Base-by-base conservation (phyloP, 2,113 vertebrate species). In the Onychostruthus taczanowskii region DNA sequence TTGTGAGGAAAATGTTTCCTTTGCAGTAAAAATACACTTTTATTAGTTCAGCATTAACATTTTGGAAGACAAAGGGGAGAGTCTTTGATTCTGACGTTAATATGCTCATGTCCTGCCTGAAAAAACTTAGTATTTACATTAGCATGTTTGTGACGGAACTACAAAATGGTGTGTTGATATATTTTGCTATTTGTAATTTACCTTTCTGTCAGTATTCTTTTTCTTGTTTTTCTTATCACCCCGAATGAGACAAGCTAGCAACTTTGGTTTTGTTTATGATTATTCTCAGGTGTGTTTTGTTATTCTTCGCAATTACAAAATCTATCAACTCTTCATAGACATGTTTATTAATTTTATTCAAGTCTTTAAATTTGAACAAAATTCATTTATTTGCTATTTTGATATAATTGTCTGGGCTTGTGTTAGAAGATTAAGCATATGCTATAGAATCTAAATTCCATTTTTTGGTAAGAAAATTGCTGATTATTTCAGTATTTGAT, bases 351-450 rank as follows among this genome's bases (percentile, higher is more conserved):
- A 73, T 78, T 85, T 94, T 93, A 81, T 91, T 95, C 49, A 68
- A 80, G 37, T 70, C 62, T 80, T 96, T 96, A 86, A 89, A 93
- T 95, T 92, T 97, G 93, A 97, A 90, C 20, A 20, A 87, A 94
- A 95, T 79, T 79, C 26, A 73, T 96, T 97, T 98, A 95, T 97
- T 96, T 97, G 90, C 90, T 94, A 97, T 97, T 97, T 93, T 89
- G 22, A 49, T 96, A 82, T 94, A 97, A 98, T 97, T 96, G 69
- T 84, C 43, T 50, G 22, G 87, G 90, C 66, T 94, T 85, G 39
- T 96, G 77, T 96, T 97, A 92, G 91, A 96, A 97, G 93, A 97
- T 97, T 95, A 95, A 73, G 75, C 88, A 81, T 95, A 90, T 97
- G 84, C 90, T 93, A 14, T 78, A 69, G 64, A 95, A 93, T 61